Base-by-base conservation (phyloP, 2,888 invertebrate genomes). In the Watsonalla binaria region DNA sequence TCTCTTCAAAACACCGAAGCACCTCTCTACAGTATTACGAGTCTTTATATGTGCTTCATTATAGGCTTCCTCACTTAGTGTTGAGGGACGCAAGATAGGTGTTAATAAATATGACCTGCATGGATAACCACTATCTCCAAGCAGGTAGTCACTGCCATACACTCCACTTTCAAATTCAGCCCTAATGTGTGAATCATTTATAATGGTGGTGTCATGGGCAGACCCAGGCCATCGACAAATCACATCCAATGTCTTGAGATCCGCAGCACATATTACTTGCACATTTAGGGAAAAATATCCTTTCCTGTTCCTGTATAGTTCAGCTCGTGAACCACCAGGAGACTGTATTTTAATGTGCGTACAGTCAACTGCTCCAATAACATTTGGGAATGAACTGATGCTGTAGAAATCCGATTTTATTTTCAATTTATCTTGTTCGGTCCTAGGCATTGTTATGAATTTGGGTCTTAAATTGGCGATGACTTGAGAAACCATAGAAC, bases 1-100 rank as follows among this genome's bases (percentile, higher is more conserved):
- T 42, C 55, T 54, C 48, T 63, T 63, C 59, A 55, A 58, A 13
- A 63, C 54, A 5, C 59, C 59, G 50, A 63, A 58, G 46, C 63
- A 63, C 8, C 61, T 37, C 48, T 63, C 61, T 6, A 63, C 54
- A 11, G 47, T 46, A 47, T 61, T 61, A 9, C 57, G 24, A 33
- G 60, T 58, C 7, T 0, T 4, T 9, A 59, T 59, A 5, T 60
- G 62, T n/a, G 55, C 53, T 35, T 37, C 15, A 37, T 63, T 63
- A 54, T 63, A 63, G 6, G 15, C 13, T 49, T 56, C 57, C 47
- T 62, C 60, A 11, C 15, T 13, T 48, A 0, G 34, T 35, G 8
- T 51, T 8, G 5, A 11, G 7, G 51, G 54, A 5, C 34, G 50
- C 11, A 54, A 13, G 6, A 46, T 15, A 6, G 62, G 60, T 13